phyloP scores from a whole-genome alignment of 2,797 vertebrate genomes.

The Microtus agrestis region DNA sequence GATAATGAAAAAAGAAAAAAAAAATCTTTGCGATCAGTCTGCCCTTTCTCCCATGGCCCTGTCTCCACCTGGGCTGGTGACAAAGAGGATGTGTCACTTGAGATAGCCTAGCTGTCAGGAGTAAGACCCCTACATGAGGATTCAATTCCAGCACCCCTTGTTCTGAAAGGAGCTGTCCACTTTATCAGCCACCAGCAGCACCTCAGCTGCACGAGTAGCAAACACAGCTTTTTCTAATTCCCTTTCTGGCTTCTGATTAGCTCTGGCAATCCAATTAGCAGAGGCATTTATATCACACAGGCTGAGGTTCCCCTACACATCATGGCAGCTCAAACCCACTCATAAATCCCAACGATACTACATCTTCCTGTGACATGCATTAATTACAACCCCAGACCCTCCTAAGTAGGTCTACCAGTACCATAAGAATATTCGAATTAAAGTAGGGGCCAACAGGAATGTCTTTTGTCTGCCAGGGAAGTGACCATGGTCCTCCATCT shows the following conservation, averaged over 20 bases:
- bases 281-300: constrained; percentile 87
- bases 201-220: constrained; percentile 58
- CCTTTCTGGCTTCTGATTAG: constrained; percentile 86
- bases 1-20: background rate
- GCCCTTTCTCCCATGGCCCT: background rate
- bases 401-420: constrained; percentile 70
- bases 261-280: constrained; percentile 88
- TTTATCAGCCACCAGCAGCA: constrained; percentile 83
- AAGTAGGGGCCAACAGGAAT: constrained; percentile 69
- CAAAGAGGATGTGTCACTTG: background rate
- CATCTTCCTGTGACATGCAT: constrained; percentile 85
- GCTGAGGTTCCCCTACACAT: constrained; percentile 84
- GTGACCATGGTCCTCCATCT: background rate
- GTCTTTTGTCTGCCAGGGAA: background rate
- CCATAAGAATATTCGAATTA: constrained; percentile 69
- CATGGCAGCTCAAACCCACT: constrained; percentile 82
- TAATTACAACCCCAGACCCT: constrained; percentile 85
- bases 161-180: constrained; percentile 68
- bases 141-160: constrained; percentile 56
- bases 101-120: constrained; percentile 50
- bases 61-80: background rate
- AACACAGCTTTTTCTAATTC: constrained; percentile 78
- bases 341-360: constrained; percentile 85
- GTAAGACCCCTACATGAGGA: background rate
- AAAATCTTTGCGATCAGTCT: background rate